A percentile compares a stretch with the other conserved stretches of the same genome.
Evolutionary conservation across 1,140 invertebrate genomes (phyloP).

Genomic region (Halictus rubicundus): DNA sequence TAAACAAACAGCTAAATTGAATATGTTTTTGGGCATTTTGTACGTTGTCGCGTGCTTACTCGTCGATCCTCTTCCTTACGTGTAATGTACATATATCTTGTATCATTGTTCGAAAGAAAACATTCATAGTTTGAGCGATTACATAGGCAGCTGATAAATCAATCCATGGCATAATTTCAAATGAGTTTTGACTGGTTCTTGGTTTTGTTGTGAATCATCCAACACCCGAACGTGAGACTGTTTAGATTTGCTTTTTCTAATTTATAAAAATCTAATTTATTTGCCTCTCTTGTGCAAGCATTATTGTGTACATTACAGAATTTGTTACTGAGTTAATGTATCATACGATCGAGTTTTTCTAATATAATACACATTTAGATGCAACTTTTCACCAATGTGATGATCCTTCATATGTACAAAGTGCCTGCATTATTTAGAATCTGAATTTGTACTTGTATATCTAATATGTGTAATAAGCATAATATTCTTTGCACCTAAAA

Average conservation of each 20-base stretch:
- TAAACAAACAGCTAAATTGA: slow-evolving; percentile 92
- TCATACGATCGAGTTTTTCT: slow-evolving; percentile 3
- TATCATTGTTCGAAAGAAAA: slow-evolving; percentile 12
- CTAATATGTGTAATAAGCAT: slow-evolving; percentile 11
- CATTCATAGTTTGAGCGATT: background rate
- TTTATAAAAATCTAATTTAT: slow-evolving; percentile 2
- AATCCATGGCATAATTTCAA: slow-evolving; percentile 2
- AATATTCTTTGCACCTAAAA: slow-evolving; percentile 15
- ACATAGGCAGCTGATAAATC: slow-evolving; percentile 27
- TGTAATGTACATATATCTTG: slow-evolving; percentile 56
- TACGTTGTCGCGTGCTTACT: slow-evolving; percentile 89
- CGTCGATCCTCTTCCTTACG: slow-evolving; percentile 75
- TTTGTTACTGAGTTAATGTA: background rate
- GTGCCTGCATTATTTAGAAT: slow-evolving; percentile 10
- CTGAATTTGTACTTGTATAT: slow-evolving; percentile 30
- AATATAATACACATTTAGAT: slow-evolving; percentile 32
- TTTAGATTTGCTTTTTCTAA: background rate
- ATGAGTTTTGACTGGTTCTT: slow-evolving; percentile 2
- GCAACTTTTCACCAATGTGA: slow-evolving; percentile 13
- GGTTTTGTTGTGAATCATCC: slow-evolving; percentile 1
- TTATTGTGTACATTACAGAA: slow-evolving; percentile 12
- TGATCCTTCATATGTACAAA: slow-evolving; percentile 30
- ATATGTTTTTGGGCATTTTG: slow-evolving; percentile 94
- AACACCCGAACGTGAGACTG: background rate
- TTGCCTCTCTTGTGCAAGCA: background rate